Percentiles rank a stretch among this genome's conserved stretches.
phyloP scores from a whole-genome alignment of 2,113 vertebrate species.

The Ammodytes marinus region DNA sequence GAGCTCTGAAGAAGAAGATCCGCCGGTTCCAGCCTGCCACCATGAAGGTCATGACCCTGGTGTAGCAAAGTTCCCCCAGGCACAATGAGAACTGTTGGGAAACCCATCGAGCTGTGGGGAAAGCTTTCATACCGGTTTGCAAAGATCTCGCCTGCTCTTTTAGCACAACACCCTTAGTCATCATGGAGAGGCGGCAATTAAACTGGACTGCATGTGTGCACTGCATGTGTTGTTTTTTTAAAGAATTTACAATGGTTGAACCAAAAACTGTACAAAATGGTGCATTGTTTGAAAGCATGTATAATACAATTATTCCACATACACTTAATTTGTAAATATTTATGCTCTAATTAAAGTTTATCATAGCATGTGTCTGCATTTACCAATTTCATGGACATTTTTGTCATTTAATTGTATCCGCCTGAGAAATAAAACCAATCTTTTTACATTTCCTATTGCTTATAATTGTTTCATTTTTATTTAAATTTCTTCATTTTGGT shows the following conservation, averaged over 20 bases:
- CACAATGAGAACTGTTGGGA: conserved; percentile 30
- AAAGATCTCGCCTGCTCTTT: conserved; percentile 37
- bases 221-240: conserved; percentile 34
- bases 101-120: conserved; percentile 41
- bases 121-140: conserved; percentile 3
- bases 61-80: conserved; percentile 78
- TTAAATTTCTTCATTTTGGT: conserved; percentile 23
- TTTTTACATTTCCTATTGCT: conserved; percentile 37
- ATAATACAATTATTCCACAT: conserved; percentile 47
- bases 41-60: conserved; percentile 96
- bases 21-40: conserved; percentile 92
- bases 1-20: conserved; percentile 95
- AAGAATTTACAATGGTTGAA: conserved; percentile 13
- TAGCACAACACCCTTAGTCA: conserved; percentile 31
- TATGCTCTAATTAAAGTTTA: conserved; percentile 39
- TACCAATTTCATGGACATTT: conserved; percentile 33
- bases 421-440: conserved; percentile 45
- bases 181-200: conserved; percentile 18
- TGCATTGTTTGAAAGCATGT: conserved; percentile 48
- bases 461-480: conserved; percentile 12
- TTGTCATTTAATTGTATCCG: conserved; percentile 27
- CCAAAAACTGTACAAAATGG: conserved; percentile 23
- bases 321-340: conserved; percentile 62
- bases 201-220: conserved; percentile 36
- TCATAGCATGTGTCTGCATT: conserved; percentile 37